Percentiles rank a stretch among this genome's conserved stretches.
Evolutionary conservation across 2,888 invertebrate genomes (phyloP).

Genomic region (Uloborus plumipes): DNA sequence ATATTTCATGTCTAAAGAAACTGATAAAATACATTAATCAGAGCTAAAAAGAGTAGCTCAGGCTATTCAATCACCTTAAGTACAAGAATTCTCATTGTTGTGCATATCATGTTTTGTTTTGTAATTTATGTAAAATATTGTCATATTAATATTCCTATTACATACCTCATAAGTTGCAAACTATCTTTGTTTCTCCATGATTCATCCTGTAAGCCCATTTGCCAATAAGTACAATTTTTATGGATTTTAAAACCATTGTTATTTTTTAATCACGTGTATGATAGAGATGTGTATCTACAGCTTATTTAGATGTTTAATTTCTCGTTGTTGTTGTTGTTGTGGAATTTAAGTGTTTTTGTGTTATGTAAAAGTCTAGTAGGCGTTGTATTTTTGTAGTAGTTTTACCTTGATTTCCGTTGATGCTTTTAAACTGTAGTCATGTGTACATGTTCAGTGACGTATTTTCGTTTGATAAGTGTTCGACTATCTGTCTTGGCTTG

Average conservation of each 20-base stretch:
- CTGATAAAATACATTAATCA: not conserved
- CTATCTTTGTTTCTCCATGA: constrained; percentile 25
- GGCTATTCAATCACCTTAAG: constrained; percentile 56
- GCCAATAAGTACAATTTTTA: constrained; percentile 61
- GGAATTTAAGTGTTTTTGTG: constrained; percentile 15
- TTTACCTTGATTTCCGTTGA: constrained; percentile 13
- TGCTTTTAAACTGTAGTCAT: constrained; percentile 10
- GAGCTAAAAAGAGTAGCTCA: not conserved
- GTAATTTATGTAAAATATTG: constrained; percentile 32
- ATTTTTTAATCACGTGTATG: constrained; percentile 31
- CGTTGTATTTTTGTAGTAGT: constrained; percentile 25
- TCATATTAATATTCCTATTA: constrained; percentile 58
- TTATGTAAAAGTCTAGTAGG: constrained; percentile 6
- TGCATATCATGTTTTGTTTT: constrained; percentile 59
- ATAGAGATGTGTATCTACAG: constrained; percentile 16
- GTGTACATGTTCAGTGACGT: not conserved
- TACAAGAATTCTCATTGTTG: constrained; percentile 61
- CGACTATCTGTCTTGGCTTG: not conserved
- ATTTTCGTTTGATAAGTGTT: not conserved
- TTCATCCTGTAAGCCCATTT: constrained; percentile 49
- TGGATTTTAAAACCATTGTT: constrained; percentile 43
- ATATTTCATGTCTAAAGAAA: too few species aligned
- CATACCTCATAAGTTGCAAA: constrained; percentile 59
- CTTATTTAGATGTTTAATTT: constrained; percentile 15
- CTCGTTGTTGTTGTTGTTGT: constrained; percentile 1